These are phyloP conservation scores for Leptinotarsa texana DNA, from an alignment of 1,140 invertebrate species.

Conservation along the genomic window DNA sequence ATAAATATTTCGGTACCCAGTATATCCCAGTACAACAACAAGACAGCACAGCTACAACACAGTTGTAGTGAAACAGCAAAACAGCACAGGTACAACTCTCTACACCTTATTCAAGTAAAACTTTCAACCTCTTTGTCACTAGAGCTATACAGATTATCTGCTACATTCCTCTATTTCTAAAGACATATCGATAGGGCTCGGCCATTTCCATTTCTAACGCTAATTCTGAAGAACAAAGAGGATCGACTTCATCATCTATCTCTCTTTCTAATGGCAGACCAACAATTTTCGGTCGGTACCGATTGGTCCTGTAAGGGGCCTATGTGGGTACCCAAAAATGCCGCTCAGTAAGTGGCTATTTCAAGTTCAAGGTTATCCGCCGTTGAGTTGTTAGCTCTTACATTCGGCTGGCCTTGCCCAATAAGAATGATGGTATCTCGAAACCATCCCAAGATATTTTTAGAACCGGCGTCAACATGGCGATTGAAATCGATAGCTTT, in stretches of 20 bases:
- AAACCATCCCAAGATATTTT: constrained; percentile 8
- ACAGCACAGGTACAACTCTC: too few species aligned
- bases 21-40: too few species aligned
- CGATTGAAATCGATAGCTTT: neutral
- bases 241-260: neutral
- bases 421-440: constrained; percentile 2
- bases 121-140: too few species aligned
- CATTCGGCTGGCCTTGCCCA: neutral
- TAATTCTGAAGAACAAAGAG: neutral
- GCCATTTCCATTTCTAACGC: neutral
- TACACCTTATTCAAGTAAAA: too few species aligned
- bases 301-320: neutral
- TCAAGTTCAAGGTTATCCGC: constrained; percentile 4
- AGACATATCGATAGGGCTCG: too few species aligned
- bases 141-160: too few species aligned
- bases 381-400: neutral
- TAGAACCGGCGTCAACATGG: neutral
- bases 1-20: too few species aligned
- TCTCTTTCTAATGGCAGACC: neutral
- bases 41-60: too few species aligned
- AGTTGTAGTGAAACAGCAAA: too few species aligned
- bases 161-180: too few species aligned
- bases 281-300: neutral
- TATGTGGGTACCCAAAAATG: neutral
- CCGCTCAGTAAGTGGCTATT: neutral